Evolutionary conservation across 2,888 invertebrate genomes (phyloP).

Genomic region (Baronia brevicornis): DNA sequence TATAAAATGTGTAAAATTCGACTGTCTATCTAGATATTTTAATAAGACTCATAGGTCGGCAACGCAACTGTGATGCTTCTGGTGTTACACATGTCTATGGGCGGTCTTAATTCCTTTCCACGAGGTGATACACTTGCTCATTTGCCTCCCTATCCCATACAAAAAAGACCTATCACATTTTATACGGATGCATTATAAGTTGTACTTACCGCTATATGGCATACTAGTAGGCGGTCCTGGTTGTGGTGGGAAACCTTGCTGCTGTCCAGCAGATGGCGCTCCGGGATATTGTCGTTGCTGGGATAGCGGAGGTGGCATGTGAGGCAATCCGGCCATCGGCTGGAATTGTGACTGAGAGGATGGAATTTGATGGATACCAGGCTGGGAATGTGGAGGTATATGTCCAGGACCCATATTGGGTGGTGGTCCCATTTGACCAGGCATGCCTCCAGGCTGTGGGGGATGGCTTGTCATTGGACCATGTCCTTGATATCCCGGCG

Average conservation of each 20-base stretch:
- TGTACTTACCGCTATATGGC: slow-evolving; percentile 22
- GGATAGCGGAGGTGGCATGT: slow-evolving; percentile 44
- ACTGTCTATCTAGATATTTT: no score
- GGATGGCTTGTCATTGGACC: slow-evolving; percentile 15
- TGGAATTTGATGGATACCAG: slow-evolving; percentile 22
- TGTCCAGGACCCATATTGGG: slow-evolving; percentile 14
- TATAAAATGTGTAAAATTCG: no score
- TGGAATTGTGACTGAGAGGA: slow-evolving; percentile 26
- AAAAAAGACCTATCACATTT: no score
- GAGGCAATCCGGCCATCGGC: slow-evolving; percentile 44
- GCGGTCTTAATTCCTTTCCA: no score
- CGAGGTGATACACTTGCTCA: no score
- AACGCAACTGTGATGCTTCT: no score
- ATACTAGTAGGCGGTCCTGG: slow-evolving; percentile 11
- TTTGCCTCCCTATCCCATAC: no score
- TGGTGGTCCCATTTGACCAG: slow-evolving; percentile 3
- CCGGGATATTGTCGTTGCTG: slow-evolving; percentile 17
- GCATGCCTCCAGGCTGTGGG: slow-evolving; percentile 14
- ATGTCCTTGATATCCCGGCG: slow-evolving; percentile 27
- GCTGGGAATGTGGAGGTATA: slow-evolving; percentile 21
- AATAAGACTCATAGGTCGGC: no score
- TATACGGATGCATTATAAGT: no score
- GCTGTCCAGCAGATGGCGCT: slow-evolving; percentile 8
- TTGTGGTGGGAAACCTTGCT: slow-evolving; percentile 18
- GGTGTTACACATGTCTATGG: no score